phyloP scores from a whole-genome alignment of 2,888 invertebrate genomes.

The Caenorhabditis wallacei region DNA sequence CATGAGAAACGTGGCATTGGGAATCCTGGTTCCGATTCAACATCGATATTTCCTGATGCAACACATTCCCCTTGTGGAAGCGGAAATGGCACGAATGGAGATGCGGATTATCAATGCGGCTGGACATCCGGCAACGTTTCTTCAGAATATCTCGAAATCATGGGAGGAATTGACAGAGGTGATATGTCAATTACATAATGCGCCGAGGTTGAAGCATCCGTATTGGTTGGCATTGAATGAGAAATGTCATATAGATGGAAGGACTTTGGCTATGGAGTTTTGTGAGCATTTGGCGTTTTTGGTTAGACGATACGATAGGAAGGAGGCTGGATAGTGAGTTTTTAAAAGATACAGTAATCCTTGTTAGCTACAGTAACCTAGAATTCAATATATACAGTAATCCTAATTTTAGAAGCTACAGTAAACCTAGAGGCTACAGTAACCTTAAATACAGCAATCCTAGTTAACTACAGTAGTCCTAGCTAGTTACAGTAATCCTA shows the following conservation, averaged over 20 bases:
- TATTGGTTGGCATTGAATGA: slow-evolving; percentile 77
- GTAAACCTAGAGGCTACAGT: not conserved
- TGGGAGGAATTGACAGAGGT: slow-evolving; percentile 73
- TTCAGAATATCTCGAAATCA: slow-evolving; percentile 73
- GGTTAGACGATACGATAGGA: slow-evolving; percentile 73
- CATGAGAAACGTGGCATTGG: slow-evolving; percentile 62
- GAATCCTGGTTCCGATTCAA: slow-evolving; percentile 52
- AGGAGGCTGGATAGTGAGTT: slow-evolving; percentile 78
- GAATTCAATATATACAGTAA: not conserved
- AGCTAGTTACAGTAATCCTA: no score
- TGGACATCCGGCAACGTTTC: slow-evolving; percentile 69
- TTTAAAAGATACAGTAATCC: not conserved
- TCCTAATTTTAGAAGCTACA: not conserved
- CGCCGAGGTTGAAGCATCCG: slow-evolving; percentile 74
- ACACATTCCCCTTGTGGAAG: slow-evolving; percentile 80
- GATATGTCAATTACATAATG: slow-evolving; percentile 77
- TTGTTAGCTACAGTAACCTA: not conserved
- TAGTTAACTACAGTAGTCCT: no score
- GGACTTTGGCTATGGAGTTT: slow-evolving; percentile 69
- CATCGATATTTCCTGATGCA: slow-evolving; percentile 65
- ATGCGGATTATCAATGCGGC: slow-evolving; percentile 69
- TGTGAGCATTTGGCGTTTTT: slow-evolving; percentile 75
- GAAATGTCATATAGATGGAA: slow-evolving; percentile 59
- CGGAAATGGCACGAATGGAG: slow-evolving; percentile 75
- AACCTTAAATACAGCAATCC: not conserved